Base-by-base conservation (phyloP, 1,140 invertebrate genomes). In the Caerostris darwini region DNA sequence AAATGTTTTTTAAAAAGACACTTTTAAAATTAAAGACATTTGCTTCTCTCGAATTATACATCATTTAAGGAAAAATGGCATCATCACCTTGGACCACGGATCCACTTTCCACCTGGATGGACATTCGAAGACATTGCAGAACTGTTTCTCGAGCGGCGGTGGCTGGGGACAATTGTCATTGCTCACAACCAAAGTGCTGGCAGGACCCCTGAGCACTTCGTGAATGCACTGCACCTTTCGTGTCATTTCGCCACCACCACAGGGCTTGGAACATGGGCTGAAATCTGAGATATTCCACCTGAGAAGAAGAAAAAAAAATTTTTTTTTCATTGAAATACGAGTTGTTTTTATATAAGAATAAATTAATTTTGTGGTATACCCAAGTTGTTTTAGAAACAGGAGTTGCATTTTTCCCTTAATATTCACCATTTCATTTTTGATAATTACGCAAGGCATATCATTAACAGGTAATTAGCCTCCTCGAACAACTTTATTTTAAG, bases 81-180 rank as follows among this genome's bases (percentile, higher is more conserved):
- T 95, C 67, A 90, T 95, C 95, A 97, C 97, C 96, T 98, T 98
- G 17, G 97, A 97, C 98, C 98, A 99, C 86, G 98, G 97, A 0
- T 97, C 97, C 0, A 97, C 96, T 92, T 97, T 97, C 99, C 99
- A 99, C 89, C 97, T 96, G 0, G 98, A 97, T 0, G 98, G 98
- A 96, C 99, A 99, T 96, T 99, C 98, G 77, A 98, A 97, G 6
- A 99, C 97, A 95, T 99, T 99, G 96, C 99, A 99, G 95, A 98
- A 98, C 96, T 98, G 98, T 56, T 98, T 97, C 95, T 98, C 98
- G 7, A 97, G 97, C 0, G 99, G 98, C 4, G 97, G 97, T 4
- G 98, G 98, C 95, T 98, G 97, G 0, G 98, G 98, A 95, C 99
- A 99, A 97, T 98, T 98, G 95, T 97, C 97, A 96, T 98, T 98